Evolutionary conservation across 2,797 vertebrate genomes (phyloP).

Genomic region (Tragopan temminckii): DNA sequence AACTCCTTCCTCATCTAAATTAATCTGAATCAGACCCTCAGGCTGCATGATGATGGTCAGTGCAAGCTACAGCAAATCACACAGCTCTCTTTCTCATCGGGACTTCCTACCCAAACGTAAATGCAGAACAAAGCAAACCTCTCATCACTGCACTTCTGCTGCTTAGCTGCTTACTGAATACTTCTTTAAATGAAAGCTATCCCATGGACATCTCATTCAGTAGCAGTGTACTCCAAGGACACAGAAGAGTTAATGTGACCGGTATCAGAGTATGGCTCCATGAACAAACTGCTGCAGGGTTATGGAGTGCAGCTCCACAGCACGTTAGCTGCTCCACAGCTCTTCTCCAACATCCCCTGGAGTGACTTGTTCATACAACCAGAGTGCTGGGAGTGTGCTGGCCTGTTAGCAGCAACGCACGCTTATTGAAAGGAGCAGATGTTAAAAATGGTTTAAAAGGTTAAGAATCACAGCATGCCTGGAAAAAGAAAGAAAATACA

Average conservation of each 20-base stretch:
- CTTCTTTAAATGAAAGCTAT: conserved; percentile 4
- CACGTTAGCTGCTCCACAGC: neutral
- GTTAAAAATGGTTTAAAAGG: neutral
- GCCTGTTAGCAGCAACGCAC: neutral
- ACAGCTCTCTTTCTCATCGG: neutral
- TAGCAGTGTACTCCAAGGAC: neutral
- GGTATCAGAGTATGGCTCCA: neutral
- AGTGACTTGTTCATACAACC: neutral
- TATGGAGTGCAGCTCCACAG: neutral
- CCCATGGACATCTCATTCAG: neutral
- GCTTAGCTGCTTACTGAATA: conserved; percentile 6
- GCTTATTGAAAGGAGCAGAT: neutral
- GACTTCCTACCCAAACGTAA: neutral
- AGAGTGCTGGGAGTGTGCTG: neutral
- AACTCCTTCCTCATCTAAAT: conserved; percentile 1
- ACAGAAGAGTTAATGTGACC: neutral
- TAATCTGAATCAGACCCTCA: neutral
- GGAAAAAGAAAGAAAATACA: neutral
- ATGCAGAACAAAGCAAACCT: conserved; percentile 30
- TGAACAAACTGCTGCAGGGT: conserved; percentile 25
- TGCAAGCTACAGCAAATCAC: neutral
- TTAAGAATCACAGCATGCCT: neutral
- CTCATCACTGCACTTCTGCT: neutral
- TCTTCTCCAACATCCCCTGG: neutral
- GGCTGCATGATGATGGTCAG: neutral